Percentiles rank a stretch among this genome's conserved stretches.
Conservation (phyloP, 2,797 vertebrate species). For the Phoebastria nigripes region DNA sequence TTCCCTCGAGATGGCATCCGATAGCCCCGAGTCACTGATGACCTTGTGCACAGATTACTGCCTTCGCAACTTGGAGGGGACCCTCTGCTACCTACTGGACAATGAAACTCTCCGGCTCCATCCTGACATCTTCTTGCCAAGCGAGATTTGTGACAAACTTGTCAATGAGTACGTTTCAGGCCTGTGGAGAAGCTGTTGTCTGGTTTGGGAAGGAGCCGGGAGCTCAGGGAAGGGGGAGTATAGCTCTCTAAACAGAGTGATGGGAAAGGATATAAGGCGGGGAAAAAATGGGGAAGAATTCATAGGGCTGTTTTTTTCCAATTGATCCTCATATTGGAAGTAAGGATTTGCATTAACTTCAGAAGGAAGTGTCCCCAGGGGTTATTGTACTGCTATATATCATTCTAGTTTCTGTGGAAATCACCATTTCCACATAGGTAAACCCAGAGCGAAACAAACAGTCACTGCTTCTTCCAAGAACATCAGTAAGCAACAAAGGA, state of each 20-base stretch:
- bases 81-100: constrained; percentile 90
- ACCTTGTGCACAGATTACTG: constrained; percentile 89
- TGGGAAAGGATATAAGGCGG: not conserved
- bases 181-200: not conserved
- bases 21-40: constrained; percentile 93
- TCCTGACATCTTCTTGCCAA: constrained; percentile 93
- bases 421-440: not conserved
- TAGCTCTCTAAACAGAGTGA: not conserved
- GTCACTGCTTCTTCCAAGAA: not conserved
- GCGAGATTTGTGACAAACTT: constrained; percentile 95
- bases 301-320: not conserved
- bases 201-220: not conserved
- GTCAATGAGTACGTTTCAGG: constrained; percentile 86
- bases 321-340: not conserved
- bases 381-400: not conserved
- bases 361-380: not conserved
- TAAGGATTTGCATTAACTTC: not conserved
- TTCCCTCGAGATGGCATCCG: constrained; percentile 84
- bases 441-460: not conserved
- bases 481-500: not conserved
- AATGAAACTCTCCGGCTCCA: constrained; percentile 86
- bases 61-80: constrained; percentile 91
- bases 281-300: not conserved
- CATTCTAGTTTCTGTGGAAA: not conserved
- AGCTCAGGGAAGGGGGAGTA: not conserved